Evolutionary conservation across 2,797 vertebrate genomes (phyloP), one percentile per base, ranked within the genome.

Genomic region (Sternotherus odoratus): DNA sequence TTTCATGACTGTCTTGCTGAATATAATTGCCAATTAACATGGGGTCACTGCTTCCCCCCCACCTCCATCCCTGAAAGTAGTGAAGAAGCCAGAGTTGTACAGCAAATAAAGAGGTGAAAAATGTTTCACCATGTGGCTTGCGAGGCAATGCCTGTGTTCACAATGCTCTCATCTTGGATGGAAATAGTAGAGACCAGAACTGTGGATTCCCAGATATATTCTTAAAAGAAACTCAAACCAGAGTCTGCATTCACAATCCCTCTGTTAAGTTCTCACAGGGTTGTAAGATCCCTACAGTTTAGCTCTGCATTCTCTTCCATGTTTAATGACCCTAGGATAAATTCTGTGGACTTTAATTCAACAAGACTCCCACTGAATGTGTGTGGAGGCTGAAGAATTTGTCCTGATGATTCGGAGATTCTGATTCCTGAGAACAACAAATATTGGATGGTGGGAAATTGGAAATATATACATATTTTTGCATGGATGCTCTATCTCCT

Each of bases 101-200:
- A 82, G 79, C 82, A 92, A 82, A 82, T 69, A 90, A 85, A 92
- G 87, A 82, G 69, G 60, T 79, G 86, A 93, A 81, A 91, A 78
- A 77, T n/a, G 23, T 12, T 24, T 86, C 49, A 50, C 83, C 24
- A 4, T 60, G 85, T 50, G 88, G 74, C 80, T 91, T 83, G 43
- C 12, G 82, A 90, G 88, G 69, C 77, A 57, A 72, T 17, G 30
- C 56, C n/a, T 50, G 28, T 33, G n/a, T 49, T 86, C 3, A 0
- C 33, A 86, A 88, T 63, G 36, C 49, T 66, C 60, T 66, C 49
- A 74, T 50, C 81, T 78, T 39, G 72, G 72, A 79, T 75, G 72
- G 83, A 89, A 79, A 49, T n/a, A 63, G 77, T 30, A 78, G 30
- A 91, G 57, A 49, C 43, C 50, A 83, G 66, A 60, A 88, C 49